Conservation (phyloP, 92 coral and sea anemone species). For the Umimayanthus chanpuru region DNA sequence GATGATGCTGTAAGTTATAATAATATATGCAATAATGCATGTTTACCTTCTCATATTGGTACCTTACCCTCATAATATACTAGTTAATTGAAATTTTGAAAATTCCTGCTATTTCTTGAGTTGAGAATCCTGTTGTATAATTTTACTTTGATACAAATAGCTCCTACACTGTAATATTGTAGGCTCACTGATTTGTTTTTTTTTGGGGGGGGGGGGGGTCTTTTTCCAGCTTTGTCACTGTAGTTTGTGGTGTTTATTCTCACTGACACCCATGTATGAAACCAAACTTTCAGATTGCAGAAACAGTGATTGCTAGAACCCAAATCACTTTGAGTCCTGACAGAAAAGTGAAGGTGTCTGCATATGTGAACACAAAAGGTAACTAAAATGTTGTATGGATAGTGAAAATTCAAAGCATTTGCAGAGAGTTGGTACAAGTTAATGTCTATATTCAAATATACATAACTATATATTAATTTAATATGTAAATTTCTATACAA, state of each 20-base stretch:
- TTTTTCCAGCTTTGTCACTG: neutral
- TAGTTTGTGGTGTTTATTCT: constrained; percentile 1
- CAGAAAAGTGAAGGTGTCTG: constrained; percentile 72
- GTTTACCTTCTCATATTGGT: neutral
- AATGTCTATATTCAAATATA: too few relatives aligned
- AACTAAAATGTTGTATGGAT: neutral
- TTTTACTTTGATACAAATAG: too few relatives aligned
- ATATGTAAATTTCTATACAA: too few relatives aligned
- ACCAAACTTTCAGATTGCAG: constrained; percentile 49
- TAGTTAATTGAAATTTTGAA: too few relatives aligned
- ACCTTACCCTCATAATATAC: too few relatives aligned
- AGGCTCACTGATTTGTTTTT: too few relatives aligned
- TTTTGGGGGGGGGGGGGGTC: neutral
- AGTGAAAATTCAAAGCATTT: neutral
- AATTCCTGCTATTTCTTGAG: too few relatives aligned
- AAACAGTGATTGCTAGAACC: constrained; percentile 59
- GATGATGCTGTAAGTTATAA: constrained; percentile 51
- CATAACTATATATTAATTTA: too few relatives aligned
- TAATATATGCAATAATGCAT: too few relatives aligned
- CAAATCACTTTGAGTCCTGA: constrained; percentile 71
- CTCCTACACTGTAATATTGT: too few relatives aligned
- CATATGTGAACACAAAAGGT: constrained; percentile 55
- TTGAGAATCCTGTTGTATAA: too few relatives aligned
- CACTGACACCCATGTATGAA: neutral
- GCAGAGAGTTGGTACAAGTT: neutral